Evolutionary conservation across 2,113 vertebrate genomes (phyloP), one percentile per base, ranked within the genome.

Genomic region (Chelonoidis abingdonii): DNA sequence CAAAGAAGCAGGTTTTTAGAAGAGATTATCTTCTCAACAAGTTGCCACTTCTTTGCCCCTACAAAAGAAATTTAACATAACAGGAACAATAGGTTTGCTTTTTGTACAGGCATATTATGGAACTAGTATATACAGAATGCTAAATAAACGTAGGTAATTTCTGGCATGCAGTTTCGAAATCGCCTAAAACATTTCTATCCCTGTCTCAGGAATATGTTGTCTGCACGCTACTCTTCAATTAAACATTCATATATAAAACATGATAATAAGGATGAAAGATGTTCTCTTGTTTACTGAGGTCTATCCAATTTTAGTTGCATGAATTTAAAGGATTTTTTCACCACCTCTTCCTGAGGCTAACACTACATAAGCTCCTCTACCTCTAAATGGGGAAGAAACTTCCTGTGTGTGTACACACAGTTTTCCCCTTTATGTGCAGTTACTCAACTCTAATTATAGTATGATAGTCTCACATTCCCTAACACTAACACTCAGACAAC

Each of bases 101-200:
- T 93, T 95, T 93, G 88, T 29, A 87, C 41, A 92, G 82, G 87
- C 87, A 93, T 62, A 86, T 88, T 89, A 91, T 95, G 62, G 62
- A n/a, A 72, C n/a, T 72, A 72, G n/a, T 38, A 72, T 72, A n/a
- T 72, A 72, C 0, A 72, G 62, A 0, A 29, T 83, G 89, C 56
- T 56, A 52, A 50, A 52, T 29, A 92, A 90, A 97, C 90, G 80
- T 89, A 93, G 92, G 96, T 91, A 93, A 95, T 49, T 0, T 93
- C 89, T 47, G 87, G 78, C 69, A 86, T 0, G 6, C 6, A 88
- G 76, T 95, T 96, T 96, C 88, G 94, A 38, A 96, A 97, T 47
- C 81, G 14, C 62, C 82, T 38, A 57, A 91, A 92, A 92, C 50
- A 53, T 54, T 94, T 84, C 72, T 86, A 50, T 86, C 92, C 59